Conservation (phyloP, 1,140 invertebrate species). For the Papilio dardanus region DNA sequence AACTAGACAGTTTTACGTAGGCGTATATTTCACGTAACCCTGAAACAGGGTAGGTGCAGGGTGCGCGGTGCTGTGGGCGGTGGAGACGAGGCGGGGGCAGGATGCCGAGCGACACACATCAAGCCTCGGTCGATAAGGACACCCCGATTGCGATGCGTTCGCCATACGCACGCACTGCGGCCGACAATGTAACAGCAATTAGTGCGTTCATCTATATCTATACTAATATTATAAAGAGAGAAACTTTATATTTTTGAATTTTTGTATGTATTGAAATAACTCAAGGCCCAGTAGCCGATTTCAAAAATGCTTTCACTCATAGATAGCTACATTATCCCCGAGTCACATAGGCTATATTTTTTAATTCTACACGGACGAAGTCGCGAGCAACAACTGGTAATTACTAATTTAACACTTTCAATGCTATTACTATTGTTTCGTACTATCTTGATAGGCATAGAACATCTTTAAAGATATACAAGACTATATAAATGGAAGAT, state of each 20-base stretch:
- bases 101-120: conserved; percentile 63
- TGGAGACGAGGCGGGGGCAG: conserved; percentile 48
- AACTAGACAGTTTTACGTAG: neutral
- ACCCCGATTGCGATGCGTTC: conserved; percentile 60
- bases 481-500: too few relatives aligned
- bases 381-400: too few relatives aligned
- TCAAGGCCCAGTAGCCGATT: too few relatives aligned
- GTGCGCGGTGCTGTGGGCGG: conserved; percentile 52
- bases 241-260: too few relatives aligned
- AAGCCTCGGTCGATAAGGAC: conserved; percentile 68
- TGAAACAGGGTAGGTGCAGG: conserved; percentile 1
- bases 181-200: neutral
- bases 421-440: neutral
- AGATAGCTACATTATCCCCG: too few relatives aligned
- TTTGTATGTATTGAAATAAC: too few relatives aligned
- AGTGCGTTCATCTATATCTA: neutral
- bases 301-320: too few relatives aligned
- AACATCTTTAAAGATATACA: too few relatives aligned
- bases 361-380: too few relatives aligned
- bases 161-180: conserved; percentile 51
- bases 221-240: too few relatives aligned
- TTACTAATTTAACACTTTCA: neutral
- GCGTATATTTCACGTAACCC: conserved; percentile 4
- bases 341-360: too few relatives aligned
- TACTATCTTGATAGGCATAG: too few relatives aligned